These are phyloP conservation scores for Huso huso DNA, from an alignment of 2,797 vertebrate genomes.

Conservation along the genomic window DNA sequence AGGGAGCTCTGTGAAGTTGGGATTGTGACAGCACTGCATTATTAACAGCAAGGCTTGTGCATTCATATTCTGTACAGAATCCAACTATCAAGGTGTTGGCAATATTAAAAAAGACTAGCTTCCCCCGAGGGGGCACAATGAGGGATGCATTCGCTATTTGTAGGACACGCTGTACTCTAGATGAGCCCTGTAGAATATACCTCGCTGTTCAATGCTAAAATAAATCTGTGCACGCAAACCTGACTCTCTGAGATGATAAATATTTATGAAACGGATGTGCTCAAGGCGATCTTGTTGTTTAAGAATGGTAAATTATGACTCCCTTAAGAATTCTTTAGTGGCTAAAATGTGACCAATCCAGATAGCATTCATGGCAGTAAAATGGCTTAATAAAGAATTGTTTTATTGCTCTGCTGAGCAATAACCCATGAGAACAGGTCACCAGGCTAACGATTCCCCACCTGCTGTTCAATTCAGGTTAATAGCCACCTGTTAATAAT, in stretches of 20 bases:
- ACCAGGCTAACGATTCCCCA: slow-evolving; percentile 1
- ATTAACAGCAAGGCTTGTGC: too few species aligned
- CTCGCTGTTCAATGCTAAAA: slow-evolving; percentile 16
- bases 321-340: slow-evolving; percentile 13
- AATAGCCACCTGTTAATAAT: neutral
- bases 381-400: slow-evolving; percentile 9
- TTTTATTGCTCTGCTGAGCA: slow-evolving; percentile 3
- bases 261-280: slow-evolving; percentile 18
- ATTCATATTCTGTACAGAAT: too few species aligned
- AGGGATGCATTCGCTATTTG: too few species aligned
- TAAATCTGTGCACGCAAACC: slow-evolving; percentile 23
- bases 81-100: too few species aligned
- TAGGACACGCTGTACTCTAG: too few species aligned
- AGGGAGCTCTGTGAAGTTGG: too few species aligned
- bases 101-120: too few species aligned
- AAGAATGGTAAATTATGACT: slow-evolving; percentile 5
- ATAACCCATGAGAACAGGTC: neutral
- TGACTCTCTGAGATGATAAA: slow-evolving; percentile 17
- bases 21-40: too few species aligned
- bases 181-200: slow-evolving; percentile 5
- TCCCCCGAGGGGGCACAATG: too few species aligned
- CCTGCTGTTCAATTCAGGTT: neutral
- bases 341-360: slow-evolving; percentile 12
- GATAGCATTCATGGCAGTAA: slow-evolving; percentile 13
- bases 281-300: slow-evolving; percentile 9